These are phyloP conservation scores for Halcyon malimbica DNA, from an alignment of 2,113 vertebrate genomes.

Conservation along the genomic window DNA sequence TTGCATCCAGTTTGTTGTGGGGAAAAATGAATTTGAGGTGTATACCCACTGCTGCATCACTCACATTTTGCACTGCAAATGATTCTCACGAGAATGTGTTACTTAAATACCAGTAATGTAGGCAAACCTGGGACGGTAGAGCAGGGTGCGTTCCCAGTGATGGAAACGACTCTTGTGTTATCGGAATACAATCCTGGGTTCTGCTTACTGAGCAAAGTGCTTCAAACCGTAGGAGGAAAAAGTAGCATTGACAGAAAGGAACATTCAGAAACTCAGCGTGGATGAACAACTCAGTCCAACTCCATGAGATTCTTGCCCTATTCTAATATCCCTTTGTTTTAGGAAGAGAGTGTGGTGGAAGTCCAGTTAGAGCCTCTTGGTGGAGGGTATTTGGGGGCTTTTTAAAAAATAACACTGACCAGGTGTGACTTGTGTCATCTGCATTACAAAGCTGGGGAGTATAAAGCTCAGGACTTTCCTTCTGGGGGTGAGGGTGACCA, in stretches of 20 bases:
- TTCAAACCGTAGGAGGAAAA: not conserved
- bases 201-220: not conserved
- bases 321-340: not conserved
- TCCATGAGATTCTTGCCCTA: not conserved
- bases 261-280: not conserved
- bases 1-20: not conserved
- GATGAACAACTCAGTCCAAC: accelerated
- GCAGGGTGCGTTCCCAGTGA: not conserved
- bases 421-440: not conserved
- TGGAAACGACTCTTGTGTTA: not conserved
- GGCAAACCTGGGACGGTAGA: not conserved
- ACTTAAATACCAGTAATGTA: not conserved
- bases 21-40: not conserved
- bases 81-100: not conserved
- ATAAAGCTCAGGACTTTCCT: not conserved
- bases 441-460: not conserved
- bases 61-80: not conserved
- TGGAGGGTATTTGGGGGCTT: not conserved
- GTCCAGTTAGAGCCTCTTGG: not conserved
- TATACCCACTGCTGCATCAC: not conserved
- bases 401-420: not conserved
- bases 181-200: not conserved
- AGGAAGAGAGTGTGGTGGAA: not conserved
- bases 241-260: not conserved
- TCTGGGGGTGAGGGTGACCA: not conserved